A percentile compares a stretch with the other conserved stretches of the same genome.
phyloP scores from a whole-genome alignment of 2,797 vertebrate genomes.

The Tinamus major region DNA sequence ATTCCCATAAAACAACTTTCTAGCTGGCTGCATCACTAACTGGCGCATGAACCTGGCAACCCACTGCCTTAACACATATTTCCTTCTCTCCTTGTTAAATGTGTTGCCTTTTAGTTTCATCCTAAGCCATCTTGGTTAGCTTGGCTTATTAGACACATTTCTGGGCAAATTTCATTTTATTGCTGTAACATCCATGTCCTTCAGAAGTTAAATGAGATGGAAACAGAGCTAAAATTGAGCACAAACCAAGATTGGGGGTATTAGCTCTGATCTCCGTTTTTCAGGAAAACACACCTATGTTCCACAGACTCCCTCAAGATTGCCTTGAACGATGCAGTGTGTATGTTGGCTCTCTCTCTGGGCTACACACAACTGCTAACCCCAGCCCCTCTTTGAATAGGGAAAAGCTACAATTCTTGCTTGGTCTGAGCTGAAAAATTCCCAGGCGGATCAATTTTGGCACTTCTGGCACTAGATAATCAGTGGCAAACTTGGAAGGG shows the following conservation, averaged over 20 bases:
- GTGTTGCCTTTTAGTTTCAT: constrained; percentile 28
- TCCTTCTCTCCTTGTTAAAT: constrained; percentile 47
- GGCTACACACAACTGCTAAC: background rate
- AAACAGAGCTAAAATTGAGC: constrained; percentile 35
- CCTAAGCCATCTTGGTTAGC: constrained; percentile 13
- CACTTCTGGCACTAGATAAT: background rate
- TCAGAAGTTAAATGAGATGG: constrained; percentile 42
- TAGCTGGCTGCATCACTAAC: constrained; percentile 45
- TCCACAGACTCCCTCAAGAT: constrained; percentile 4
- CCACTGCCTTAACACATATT: constrained; percentile 26
- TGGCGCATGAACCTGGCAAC: constrained; percentile 39
- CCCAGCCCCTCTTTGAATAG: background rate
- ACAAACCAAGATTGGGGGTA: background rate
- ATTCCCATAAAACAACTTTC: constrained; percentile 53
- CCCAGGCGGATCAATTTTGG: background rate
- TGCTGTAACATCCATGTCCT: background rate
- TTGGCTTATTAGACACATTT: constrained; percentile 34
- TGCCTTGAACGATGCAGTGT: constrained; percentile 16
- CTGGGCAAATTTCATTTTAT: constrained; percentile 43
- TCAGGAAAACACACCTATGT: constrained; percentile 10
- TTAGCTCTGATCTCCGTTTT: background rate
- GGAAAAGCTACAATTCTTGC: background rate
- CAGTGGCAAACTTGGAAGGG: constrained; percentile 37
- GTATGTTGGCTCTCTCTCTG: background rate
- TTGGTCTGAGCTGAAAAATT: background rate